These are phyloP conservation scores for Sorex fumeus DNA, from an alignment of 2,113 vertebrate genomes.

Conservation along the genomic window DNA sequence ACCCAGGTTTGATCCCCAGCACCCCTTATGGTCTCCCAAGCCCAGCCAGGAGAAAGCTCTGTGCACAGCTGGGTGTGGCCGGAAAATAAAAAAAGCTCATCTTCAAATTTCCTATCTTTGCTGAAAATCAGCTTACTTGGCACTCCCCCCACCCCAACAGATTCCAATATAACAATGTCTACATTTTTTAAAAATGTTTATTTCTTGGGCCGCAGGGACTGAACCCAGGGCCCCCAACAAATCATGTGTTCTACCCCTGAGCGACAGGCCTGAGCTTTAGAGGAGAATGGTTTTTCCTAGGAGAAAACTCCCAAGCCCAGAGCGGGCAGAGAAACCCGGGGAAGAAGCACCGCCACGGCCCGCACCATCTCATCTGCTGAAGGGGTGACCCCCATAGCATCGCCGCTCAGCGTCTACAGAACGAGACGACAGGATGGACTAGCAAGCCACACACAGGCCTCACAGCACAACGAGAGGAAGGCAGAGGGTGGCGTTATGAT, in stretches of 20 bases:
- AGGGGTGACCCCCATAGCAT: background rate
- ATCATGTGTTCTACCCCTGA: too few species aligned
- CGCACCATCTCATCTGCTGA: constrained; percentile 11
- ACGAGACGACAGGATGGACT: background rate
- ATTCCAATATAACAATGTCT: background rate
- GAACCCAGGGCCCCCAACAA: too few species aligned
- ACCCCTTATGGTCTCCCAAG: too few species aligned
- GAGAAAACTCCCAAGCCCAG: background rate
- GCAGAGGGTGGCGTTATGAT: background rate
- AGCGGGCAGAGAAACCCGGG: background rate
- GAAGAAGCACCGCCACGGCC: background rate
- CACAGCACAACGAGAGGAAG: background rate
- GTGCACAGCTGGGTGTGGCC: too few species aligned
- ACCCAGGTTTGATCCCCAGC: too few species aligned
- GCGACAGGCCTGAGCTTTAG: too few species aligned
- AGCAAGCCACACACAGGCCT: background rate
- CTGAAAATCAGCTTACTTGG: constrained; percentile 48
- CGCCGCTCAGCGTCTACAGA: background rate
- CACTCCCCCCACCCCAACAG: background rate
- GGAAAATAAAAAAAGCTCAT: background rate
- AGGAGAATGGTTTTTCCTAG: too few species aligned
- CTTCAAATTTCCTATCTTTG: constrained; percentile 44
- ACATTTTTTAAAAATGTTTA: too few species aligned
- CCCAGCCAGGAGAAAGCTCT: too few species aligned
- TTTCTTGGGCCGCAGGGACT: too few species aligned